Evolutionary conservation across 2,888 invertebrate genomes (phyloP).

Genomic region (Tenthredo distinguenda): DNA sequence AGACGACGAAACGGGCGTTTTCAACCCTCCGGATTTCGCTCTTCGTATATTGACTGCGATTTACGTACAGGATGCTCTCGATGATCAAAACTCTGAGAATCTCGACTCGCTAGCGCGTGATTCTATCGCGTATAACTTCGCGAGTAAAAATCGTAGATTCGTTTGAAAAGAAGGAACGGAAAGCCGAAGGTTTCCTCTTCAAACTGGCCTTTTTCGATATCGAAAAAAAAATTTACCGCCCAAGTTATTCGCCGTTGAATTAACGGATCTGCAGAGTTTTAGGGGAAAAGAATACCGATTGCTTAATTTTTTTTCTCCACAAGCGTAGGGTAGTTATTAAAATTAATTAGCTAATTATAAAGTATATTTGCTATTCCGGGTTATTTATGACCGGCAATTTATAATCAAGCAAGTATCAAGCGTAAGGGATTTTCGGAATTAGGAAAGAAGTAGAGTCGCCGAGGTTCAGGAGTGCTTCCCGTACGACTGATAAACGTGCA

Average conservation of each 20-base stretch:
- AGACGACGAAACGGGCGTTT: background rate
- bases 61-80: background rate
- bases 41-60: background rate
- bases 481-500: slow-evolving; percentile 26
- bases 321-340: background rate
- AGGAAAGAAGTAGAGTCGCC: background rate
- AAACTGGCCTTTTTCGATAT: background rate
- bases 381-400: background rate
- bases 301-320: background rate
- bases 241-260: background rate
- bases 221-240: background rate
- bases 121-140: too few species aligned
- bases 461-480: background rate
- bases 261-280: too few species aligned
- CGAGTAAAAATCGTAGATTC: background rate
- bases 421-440: background rate
- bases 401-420: background rate
- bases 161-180: background rate
- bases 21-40: background rate
- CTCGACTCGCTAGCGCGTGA: background rate
- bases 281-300: background rate
- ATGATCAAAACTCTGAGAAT: background rate
- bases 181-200: background rate
- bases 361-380: background rate
- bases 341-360: background rate